Conservation (phyloP, 2,113 vertebrate genomes). For the Prolemur simus region DNA sequence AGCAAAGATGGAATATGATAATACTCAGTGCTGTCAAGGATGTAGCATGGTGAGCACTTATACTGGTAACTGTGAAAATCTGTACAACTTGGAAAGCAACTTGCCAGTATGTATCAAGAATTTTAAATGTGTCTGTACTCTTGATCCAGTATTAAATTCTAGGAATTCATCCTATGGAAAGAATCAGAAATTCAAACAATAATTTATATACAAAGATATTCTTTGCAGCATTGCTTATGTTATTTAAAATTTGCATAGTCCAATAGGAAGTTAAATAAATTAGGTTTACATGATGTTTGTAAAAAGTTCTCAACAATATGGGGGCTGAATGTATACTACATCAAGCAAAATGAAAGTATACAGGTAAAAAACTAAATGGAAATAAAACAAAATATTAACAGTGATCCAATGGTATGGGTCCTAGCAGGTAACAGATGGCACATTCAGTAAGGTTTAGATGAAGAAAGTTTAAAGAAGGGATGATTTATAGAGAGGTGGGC, state of each 20-base stretch:
- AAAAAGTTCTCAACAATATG: not conserved
- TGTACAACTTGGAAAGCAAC: not conserved
- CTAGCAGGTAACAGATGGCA: not conserved
- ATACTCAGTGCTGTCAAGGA: not conserved
- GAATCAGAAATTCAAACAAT: constrained; percentile 3
- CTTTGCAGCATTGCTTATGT: constrained; percentile 6
- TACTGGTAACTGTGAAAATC: not conserved
- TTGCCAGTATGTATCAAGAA: not conserved
- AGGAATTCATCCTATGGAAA: not conserved
- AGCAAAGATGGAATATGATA: constrained; percentile 20
- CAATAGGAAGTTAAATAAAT: constrained; percentile 32
- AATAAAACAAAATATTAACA: not conserved
- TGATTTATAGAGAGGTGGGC: not conserved
- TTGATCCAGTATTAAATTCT: constrained; percentile 4
- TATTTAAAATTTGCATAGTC: not conserved
- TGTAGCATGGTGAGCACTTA: not conserved
- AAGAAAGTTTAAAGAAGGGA: not conserved
- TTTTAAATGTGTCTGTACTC: constrained; percentile 11
- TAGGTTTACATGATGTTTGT: not conserved
- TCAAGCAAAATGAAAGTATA: not conserved
- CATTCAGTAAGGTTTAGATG: not conserved
- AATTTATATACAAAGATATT: constrained; percentile 29
- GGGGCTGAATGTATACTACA: not conserved
- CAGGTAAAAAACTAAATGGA: not conserved
- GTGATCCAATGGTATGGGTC: not conserved